A percentile compares a stretch with the other conserved stretches of the same genome.
Conservation (phyloP, 2,888 invertebrate species). For the Tenthredo distinguenda region DNA sequence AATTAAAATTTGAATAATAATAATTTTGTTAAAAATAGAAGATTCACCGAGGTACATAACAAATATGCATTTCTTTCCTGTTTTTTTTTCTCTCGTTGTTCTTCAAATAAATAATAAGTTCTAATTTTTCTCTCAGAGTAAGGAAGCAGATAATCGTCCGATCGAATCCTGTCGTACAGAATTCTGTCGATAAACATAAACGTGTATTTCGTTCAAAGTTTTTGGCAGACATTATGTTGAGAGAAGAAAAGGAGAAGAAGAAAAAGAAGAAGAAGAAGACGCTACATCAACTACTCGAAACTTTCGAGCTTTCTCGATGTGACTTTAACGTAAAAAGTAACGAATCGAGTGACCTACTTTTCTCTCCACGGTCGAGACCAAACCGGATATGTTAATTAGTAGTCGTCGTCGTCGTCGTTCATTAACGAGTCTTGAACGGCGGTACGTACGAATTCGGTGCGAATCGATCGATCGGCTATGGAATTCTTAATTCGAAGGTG, state of each 20-base stretch:
- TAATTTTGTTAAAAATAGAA: too few species aligned
- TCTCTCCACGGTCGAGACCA: conserved; percentile 27
- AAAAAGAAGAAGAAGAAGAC: background rate
- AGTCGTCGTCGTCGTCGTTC: conserved; percentile 19
- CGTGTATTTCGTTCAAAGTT: background rate
- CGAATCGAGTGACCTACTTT: conserved; percentile 40
- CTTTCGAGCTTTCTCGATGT: conserved; percentile 1
- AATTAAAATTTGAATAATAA: background rate
- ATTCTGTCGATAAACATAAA: background rate
- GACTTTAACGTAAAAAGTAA: conserved; percentile 44
- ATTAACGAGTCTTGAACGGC: conserved; percentile 35
- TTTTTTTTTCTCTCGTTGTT: background rate
- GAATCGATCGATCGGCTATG: background rate
- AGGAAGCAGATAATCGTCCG: background rate
- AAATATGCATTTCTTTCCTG: background rate
- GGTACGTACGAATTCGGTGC: conserved; percentile 3
- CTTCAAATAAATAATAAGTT: background rate
- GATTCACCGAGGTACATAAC: too few species aligned
- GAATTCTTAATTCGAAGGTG: conserved; percentile 38
- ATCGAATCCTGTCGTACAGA: background rate
- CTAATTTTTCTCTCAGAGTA: background rate
- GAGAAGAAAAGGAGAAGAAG: background rate
- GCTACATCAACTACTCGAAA: conserved; percentile 14
- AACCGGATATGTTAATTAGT: conserved; percentile 52
- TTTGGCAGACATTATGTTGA: background rate